These are phyloP conservation scores for Phthorimaea operculella DNA, from an alignment of 1,140 invertebrate species.

Conservation along the genomic window DNA sequence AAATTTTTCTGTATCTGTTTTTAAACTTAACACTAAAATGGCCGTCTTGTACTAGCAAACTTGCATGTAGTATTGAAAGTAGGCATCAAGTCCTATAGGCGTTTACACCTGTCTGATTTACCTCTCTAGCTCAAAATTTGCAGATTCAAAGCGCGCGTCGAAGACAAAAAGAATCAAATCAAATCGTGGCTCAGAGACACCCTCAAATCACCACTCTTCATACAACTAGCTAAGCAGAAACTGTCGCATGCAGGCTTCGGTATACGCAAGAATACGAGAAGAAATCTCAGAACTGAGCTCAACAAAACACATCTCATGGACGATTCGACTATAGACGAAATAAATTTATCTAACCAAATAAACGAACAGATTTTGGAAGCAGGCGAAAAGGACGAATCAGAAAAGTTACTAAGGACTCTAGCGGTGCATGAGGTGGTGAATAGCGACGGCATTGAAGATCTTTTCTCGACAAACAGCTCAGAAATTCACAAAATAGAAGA, in stretches of 20 bases:
- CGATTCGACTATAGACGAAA: conserved; percentile 44
- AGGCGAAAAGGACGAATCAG: conserved; percentile 31
- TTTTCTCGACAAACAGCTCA: background rate
- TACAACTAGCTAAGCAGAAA: conserved; percentile 49
- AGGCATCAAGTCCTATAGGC: background rate
- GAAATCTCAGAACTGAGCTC: conserved; percentile 6
- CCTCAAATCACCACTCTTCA: conserved; percentile 42
- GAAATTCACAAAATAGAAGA: too few species aligned
- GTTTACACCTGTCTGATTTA: background rate
- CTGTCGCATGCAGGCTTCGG: conserved; percentile 36
- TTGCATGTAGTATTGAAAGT: too few species aligned
- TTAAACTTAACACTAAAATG: too few species aligned
- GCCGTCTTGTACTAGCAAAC: too few species aligned
- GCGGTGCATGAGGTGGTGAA: conserved; percentile 41
- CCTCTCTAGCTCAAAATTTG: too few species aligned
- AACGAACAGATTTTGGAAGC: conserved; percentile 36
- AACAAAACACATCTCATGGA: conserved; percentile 21
- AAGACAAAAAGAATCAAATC: conserved; percentile 59
- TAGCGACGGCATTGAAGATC: conserved; percentile 13
- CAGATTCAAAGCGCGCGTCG: conserved; percentile 51
- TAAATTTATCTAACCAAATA: conserved; percentile 44
- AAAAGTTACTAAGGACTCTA: conserved; percentile 35
- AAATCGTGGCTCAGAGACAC: conserved; percentile 52
- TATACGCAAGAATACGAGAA: conserved; percentile 16
- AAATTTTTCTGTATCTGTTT: too few species aligned